These are phyloP conservation scores for Coracias cyanogaster DNA, from an alignment of 2,797 vertebrate genomes.

Conservation along the genomic window DNA sequence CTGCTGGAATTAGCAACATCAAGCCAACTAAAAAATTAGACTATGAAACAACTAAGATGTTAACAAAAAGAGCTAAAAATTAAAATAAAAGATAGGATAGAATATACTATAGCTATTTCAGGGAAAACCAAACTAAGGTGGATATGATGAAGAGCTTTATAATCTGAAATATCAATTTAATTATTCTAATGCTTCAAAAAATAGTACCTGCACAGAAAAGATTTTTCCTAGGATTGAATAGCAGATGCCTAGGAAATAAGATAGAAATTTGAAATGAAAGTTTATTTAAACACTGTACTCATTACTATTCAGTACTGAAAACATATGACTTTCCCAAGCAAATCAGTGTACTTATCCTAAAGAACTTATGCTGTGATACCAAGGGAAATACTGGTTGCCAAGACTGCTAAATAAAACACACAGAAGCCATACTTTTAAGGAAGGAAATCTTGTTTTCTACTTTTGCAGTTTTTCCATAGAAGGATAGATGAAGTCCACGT, in stretches of 20 bases:
- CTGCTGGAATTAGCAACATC: not conserved
- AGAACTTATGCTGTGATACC: not conserved
- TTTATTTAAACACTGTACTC: not conserved
- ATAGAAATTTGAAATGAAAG: not conserved
- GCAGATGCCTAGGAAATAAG: not conserved
- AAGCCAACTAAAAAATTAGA: not conserved
- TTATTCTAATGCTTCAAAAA: not conserved
- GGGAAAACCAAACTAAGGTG: not conserved
- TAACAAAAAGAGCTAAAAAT: not conserved
- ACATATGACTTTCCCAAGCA: not conserved
- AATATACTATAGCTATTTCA: not conserved
- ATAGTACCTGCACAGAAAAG: not conserved
- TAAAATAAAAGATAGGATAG: not conserved
- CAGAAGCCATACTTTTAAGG: not conserved
- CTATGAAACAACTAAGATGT: not conserved
- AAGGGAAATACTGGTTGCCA: not conserved
- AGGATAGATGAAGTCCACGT: not conserved
- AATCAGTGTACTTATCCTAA: not conserved
- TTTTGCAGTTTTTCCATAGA: not conserved
- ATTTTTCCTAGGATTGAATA: not conserved
- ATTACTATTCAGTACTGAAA: not conserved
- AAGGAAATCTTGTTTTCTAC: not conserved
- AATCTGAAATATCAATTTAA: not conserved
- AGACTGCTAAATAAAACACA: not conserved
- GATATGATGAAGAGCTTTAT: not conserved